Evolutionary conservation across 2,797 vertebrate species (phyloP).

Genomic region (Chloroceryle amazona): DNA sequence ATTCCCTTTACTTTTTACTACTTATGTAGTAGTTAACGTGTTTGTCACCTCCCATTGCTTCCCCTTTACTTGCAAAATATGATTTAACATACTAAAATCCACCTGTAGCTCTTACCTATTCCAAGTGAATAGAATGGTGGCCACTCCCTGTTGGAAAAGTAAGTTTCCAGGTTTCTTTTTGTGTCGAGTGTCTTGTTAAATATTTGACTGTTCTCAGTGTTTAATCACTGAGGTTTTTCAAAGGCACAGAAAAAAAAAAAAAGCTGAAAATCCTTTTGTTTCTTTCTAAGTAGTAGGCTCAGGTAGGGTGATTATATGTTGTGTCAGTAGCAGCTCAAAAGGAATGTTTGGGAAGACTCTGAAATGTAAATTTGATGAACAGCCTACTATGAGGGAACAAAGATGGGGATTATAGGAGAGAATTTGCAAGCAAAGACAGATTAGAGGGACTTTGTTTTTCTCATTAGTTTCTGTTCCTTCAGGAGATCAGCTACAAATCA

Average conservation of each 20-base stretch:
- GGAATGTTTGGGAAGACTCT: conserved; percentile 52
- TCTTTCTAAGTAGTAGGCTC: conserved; percentile 39
- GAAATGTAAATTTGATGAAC: conserved; percentile 49
- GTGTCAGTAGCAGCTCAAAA: conserved; percentile 7
- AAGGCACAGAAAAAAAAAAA: background rate
- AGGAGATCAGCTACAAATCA: conserved; percentile 17
- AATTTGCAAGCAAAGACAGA: conserved; percentile 62
- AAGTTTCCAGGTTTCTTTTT: background rate
- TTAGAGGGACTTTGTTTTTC: conserved; percentile 66
- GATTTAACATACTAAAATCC: background rate
- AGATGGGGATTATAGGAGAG: conserved; percentile 60
- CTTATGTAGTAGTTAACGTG: background rate
- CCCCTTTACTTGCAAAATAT: background rate
- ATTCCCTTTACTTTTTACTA: background rate
- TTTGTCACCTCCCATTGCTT: background rate
- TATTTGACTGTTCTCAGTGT: conserved; percentile 40
- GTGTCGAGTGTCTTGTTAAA: conserved; percentile 7
- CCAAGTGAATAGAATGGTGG: background rate
- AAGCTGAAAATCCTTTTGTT: conserved; percentile 27
- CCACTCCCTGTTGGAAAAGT: background rate
- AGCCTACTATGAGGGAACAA: conserved; percentile 21
- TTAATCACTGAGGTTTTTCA: conserved; percentile 49
- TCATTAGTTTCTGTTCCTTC: conserved; percentile 65
- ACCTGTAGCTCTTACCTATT: background rate
- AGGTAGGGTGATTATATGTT: conserved; percentile 32